Conservation (phyloP, 2,797 vertebrate species). For the Antrozous pallidus region DNA sequence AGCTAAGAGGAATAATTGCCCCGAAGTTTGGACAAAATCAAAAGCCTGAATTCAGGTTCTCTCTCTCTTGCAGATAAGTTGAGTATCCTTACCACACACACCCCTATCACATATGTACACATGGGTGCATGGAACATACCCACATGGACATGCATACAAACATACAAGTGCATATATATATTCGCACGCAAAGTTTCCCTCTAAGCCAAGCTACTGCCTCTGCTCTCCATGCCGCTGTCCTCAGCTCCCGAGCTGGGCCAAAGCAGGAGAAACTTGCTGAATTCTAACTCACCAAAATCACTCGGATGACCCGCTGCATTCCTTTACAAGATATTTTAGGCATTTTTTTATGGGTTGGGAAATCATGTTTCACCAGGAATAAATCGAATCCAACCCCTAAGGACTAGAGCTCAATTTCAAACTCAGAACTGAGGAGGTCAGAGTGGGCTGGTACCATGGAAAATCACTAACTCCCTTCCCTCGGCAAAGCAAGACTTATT, state of each 20-base stretch:
- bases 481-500: conserved; percentile 25
- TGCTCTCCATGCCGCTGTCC: not conserved
- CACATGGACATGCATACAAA: accelerated
- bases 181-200: not conserved
- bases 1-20: not conserved
- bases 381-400: conserved; percentile 44
- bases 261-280: not conserved
- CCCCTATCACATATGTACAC: accelerated
- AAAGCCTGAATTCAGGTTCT: not conserved
- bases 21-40: not conserved
- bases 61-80: not conserved
- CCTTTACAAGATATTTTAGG: conserved; percentile 19
- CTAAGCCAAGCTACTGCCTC: not conserved
- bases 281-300: conserved; percentile 33
- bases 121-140: too few relatives aligned
- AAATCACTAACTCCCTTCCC: conserved; percentile 41
- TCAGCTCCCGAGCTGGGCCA: not conserved
- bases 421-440: conserved; percentile 60
- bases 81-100: not conserved
- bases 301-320: conserved; percentile 11
- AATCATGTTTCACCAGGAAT: conserved; percentile 55
- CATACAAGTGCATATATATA: accelerated
- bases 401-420: conserved; percentile 63
- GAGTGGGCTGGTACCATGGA: conserved; percentile 7
- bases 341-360: conserved; percentile 48